Evolutionary conservation across 2,797 vertebrate genomes (phyloP), one percentile per base, ranked within the genome.

Genomic region (Atherinosoma microstoma): DNA sequence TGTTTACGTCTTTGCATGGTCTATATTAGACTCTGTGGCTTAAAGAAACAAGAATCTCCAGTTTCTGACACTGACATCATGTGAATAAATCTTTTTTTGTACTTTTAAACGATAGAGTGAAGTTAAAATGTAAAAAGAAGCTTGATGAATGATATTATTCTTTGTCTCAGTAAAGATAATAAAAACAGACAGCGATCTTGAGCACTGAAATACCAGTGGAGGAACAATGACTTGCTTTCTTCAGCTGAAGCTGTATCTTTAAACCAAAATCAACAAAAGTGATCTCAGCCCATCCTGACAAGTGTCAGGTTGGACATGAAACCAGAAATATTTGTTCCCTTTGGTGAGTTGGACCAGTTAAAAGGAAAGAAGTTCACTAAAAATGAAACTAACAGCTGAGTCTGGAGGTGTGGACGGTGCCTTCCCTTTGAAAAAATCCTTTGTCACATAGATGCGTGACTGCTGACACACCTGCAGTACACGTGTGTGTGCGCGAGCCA

Each of bases 101-200:
- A 0, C 3, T 29, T 54, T 54, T 54, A 24, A 29, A 15, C 15
- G 10, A 16, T 16, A 13, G 6, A 15, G 29, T 35, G 12, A 49
- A 35, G 1, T 29, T 42, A 6, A 16, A 27, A 18, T 32, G 27
- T 15, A 65, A 13, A 58, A 62, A n/a, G n/a, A 65, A 18, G 4
- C 16, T 29, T 29, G 24, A 32, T 60, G 47, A 72, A 40, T 32
- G 2, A 51, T 67, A 6, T 73, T 53, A 27, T 64, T 59, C 34
- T 45, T 45, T 24, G 24, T 9, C 15, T 36, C 12, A 35, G 61
- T 40, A 40, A 70, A 57, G 58, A 27, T 22, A 63, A 59, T 30
- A 18, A 56, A 42, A 72, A 35, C 42, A 35, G n/a, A 42, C 3
- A 47, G 71, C 24, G 27, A 54, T 20, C 20, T 6, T 47, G 18